Conservation (phyloP, 2,113 vertebrate genomes). For the Malaclemys terrapin region DNA sequence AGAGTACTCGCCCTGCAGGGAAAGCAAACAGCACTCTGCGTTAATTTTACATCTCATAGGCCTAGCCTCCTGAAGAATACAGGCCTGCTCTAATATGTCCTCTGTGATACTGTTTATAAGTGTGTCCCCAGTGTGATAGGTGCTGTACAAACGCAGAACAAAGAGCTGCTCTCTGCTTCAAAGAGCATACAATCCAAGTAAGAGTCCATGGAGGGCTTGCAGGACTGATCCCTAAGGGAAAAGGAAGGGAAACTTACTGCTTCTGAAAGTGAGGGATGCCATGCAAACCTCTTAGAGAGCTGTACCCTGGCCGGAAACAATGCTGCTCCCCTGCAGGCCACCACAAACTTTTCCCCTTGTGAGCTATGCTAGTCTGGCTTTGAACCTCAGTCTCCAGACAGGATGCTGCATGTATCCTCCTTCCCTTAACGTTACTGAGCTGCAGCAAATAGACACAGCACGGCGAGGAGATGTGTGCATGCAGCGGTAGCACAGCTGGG, state of each 20-base stretch:
- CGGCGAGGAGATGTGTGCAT: no score
- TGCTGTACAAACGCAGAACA: not conserved
- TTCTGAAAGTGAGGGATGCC: not conserved
- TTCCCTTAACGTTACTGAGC: no score
- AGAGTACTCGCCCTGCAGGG: constrained; percentile 89
- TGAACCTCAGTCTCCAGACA: no score
- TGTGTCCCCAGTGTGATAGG: not conserved
- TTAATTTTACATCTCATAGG: rapidly evolving
- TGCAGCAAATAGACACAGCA: no score
- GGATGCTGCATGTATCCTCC: no score
- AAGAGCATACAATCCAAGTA: not conserved
- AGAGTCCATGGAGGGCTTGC: not conserved
- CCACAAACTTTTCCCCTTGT: no score
- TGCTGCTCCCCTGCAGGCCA: no score
- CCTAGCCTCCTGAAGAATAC: not conserved
- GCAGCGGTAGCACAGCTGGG: no score
- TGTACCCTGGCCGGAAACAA: no score
- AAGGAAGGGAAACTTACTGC: not conserved
- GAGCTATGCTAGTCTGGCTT: no score
- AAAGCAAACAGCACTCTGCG: constrained; percentile 2
- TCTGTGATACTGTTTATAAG: not conserved
- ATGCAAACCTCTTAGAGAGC: no score
- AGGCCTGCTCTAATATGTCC: not conserved
- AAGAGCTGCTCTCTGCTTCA: rapidly evolving
- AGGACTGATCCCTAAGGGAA: not conserved